phyloP scores from a whole-genome alignment of 2,888 invertebrate genomes.

The Thalpophila matura region DNA sequence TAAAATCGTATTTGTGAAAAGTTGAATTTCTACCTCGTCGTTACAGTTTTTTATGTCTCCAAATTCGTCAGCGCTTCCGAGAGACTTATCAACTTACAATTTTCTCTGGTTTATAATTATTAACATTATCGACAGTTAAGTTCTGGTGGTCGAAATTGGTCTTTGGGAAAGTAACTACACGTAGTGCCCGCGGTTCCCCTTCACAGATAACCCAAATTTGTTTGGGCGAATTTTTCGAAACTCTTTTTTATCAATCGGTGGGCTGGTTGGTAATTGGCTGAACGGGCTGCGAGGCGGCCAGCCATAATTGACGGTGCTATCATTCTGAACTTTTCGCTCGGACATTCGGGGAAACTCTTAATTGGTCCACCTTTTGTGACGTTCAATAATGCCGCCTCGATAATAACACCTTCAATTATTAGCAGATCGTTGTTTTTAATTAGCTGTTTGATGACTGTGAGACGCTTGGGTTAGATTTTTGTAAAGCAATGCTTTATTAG shows the following conservation, averaged over 20 bases:
- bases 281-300: constrained; percentile 79
- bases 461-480: constrained; percentile 58
- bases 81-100: constrained; percentile 72
- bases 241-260: constrained; percentile 88
- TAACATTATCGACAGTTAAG: constrained; percentile 79
- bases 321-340: constrained; percentile 87
- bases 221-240: constrained; percentile 86
- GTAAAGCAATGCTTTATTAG: constrained; percentile 47
- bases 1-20: constrained; percentile 81
- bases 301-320: constrained; percentile 89
- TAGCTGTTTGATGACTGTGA: constrained; percentile 74
- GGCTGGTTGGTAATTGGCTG: constrained; percentile 85
- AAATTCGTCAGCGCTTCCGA: constrained; percentile 62
- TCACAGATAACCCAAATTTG: constrained; percentile 85
- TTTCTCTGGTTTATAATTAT: constrained; percentile 80
- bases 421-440: constrained; percentile 87
- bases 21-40: constrained; percentile 75
- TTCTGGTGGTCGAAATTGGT: constrained; percentile 74
- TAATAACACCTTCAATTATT: constrained; percentile 87
- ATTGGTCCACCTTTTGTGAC: constrained; percentile 89
- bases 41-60: constrained; percentile 70
- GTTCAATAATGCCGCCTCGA: constrained; percentile 87
- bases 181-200: constrained; percentile 75
- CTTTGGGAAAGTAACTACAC: constrained; percentile 74
- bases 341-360: constrained; percentile 90